These are phyloP conservation scores for Antheraea mylitta DNA, from an alignment of 1,140 invertebrate genomes.

Conservation along the genomic window DNA sequence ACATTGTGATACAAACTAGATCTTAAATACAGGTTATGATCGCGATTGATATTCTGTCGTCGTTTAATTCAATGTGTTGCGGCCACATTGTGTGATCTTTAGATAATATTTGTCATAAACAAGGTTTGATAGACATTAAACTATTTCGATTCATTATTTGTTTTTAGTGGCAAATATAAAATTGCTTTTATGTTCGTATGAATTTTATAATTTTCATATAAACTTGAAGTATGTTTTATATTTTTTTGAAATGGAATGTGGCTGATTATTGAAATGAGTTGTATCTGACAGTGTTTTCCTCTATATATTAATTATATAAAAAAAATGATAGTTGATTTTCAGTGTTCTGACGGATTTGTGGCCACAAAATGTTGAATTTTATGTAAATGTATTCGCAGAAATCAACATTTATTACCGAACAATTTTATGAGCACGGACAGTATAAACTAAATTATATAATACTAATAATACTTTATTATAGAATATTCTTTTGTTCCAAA, in stretches of 20 bases:
- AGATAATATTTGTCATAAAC: constrained; percentile 7
- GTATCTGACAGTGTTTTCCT: neutral
- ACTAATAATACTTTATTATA: too few relatives aligned
- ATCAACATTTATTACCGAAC: too few relatives aligned
- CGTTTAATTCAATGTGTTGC: constrained; percentile 5
- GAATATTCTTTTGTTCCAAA: too few relatives aligned
- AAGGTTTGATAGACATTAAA: constrained; percentile 8
- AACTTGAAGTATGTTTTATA: neutral
- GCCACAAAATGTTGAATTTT: neutral
- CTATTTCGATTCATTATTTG: constrained; percentile 7
- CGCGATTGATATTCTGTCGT: constrained; percentile 3
- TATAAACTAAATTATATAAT: too few relatives aligned
- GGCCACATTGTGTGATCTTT: constrained; percentile 13
- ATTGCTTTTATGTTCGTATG: neutral
- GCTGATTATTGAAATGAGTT: constrained; percentile 8
- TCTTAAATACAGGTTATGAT: constrained; percentile 15
- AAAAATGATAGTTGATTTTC: neutral
- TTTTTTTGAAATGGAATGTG: constrained; percentile 5
- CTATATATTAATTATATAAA: neutral
- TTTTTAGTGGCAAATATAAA: constrained; percentile 11
- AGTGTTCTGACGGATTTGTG: too few relatives aligned
- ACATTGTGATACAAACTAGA: neutral
- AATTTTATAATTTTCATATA: constrained; percentile 14
- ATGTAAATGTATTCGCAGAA: neutral
- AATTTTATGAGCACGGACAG: too few relatives aligned